A percentile compares a stretch with the other conserved stretches of the same genome.
Evolutionary conservation across 2,113 vertebrate species (phyloP).

Genomic region (Columbina picui): DNA sequence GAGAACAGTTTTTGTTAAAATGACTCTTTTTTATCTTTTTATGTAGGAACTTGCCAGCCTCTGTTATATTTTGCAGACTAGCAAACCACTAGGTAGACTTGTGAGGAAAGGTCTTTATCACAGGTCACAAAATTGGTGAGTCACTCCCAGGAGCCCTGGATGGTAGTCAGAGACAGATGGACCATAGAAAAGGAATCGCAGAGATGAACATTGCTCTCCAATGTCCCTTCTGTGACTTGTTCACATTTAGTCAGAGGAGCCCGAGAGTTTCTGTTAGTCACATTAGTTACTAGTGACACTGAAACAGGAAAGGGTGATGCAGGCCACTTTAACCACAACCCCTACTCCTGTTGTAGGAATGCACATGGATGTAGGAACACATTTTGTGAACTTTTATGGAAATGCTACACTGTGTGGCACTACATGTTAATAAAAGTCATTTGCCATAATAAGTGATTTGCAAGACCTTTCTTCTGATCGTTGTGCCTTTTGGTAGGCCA

Average conservation of each 20-base stretch:
- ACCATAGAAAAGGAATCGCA: not conserved
- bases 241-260: not conserved
- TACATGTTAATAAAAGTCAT: not conserved
- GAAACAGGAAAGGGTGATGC: not conserved
- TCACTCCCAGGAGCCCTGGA: not conserved
- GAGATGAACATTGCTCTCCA: not conserved
- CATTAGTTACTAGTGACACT: fast-evolving
- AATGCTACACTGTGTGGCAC: not conserved
- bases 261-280: not conserved
- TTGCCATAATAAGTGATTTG: not conserved
- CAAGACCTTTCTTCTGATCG: not conserved
- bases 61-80: not conserved
- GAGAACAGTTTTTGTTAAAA: not conserved
- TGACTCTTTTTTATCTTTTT: not conserved
- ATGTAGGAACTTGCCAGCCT: not conserved
- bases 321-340: not conserved
- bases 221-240: not conserved
- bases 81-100: not conserved
- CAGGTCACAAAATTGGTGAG: not conserved
- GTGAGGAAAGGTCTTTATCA: not conserved
- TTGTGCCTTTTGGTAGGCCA: not conserved
- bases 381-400: not conserved
- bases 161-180: not conserved
- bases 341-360: not conserved
- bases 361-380: too few species aligned